These are phyloP conservation scores for Torymus aiolomorphi DNA, from an alignment of 2,888 invertebrate genomes.

Conservation along the genomic window DNA sequence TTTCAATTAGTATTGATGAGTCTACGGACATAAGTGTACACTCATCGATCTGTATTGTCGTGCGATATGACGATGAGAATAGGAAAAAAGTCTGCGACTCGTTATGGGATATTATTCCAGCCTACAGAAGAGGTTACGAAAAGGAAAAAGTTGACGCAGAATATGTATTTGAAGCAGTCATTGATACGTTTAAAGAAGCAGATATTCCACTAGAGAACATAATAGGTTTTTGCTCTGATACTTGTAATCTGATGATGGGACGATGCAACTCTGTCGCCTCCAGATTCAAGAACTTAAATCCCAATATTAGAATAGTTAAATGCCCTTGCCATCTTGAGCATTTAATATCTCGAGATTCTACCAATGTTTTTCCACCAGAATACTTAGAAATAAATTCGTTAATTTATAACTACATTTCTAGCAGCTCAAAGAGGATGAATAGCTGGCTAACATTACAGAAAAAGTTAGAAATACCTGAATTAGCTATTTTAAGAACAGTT, in stretches of 20 bases:
- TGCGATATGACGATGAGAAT: neutral
- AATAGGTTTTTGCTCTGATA: too few relatives aligned
- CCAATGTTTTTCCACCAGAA: neutral
- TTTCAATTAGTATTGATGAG: slow-evolving; percentile 7
- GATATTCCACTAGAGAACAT: too few relatives aligned
- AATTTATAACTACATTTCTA: neutral
- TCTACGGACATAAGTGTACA: neutral
- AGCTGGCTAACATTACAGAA: neutral
- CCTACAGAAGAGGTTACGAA: neutral
- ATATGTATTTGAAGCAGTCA: neutral
- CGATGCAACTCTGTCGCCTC: neutral
- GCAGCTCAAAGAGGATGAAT: neutral
- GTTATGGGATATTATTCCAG: neutral
- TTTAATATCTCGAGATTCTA: neutral
- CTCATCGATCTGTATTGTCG: neutral
- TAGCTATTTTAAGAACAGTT: neutral
- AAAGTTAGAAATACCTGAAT: neutral
- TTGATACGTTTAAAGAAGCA: neutral
- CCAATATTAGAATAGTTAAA: neutral
- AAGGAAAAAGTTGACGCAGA: neutral
- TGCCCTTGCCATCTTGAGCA: neutral
- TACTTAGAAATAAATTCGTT: too few relatives aligned
- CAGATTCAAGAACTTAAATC: too few relatives aligned
- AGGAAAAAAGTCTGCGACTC: neutral
- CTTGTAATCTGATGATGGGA: neutral